Conservation (phyloP, 2,888 invertebrate genomes). For the Agonopterix subpropinquella region DNA sequence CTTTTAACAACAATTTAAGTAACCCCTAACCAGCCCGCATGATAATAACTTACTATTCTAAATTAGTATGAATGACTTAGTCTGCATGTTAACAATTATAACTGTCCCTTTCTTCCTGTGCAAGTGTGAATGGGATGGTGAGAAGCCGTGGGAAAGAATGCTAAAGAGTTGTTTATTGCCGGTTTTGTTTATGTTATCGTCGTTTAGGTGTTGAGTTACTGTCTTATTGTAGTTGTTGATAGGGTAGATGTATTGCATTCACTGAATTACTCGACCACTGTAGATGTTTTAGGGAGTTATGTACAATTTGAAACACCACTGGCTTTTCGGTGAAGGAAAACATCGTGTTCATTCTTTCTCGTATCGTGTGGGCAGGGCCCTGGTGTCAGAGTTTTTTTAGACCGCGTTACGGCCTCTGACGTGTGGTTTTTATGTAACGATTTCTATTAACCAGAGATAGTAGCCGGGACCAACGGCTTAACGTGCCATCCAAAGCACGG, state of each 20-base stretch:
- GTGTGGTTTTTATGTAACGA: too few relatives aligned
- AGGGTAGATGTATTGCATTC: too few relatives aligned
- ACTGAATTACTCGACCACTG: neutral
- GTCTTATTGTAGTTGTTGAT: too few relatives aligned
- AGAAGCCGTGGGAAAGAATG: conserved; percentile 8
- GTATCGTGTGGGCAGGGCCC: too few relatives aligned
- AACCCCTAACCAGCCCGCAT: conserved; percentile 5
- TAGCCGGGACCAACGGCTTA: too few relatives aligned
- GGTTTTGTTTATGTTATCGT: conserved; percentile 5
- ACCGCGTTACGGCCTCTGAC: too few relatives aligned
- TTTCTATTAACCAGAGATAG: too few relatives aligned
- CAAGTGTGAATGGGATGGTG: neutral
- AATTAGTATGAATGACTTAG: conserved; percentile 5
- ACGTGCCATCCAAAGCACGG: too few relatives aligned
- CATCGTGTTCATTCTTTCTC: too few relatives aligned
- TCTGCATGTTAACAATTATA: conserved; percentile 4
- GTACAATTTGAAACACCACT: neutral
- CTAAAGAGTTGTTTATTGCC: neutral
- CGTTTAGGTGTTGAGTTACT: neutral
- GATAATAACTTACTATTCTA: conserved; percentile 5
- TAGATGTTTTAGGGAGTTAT: neutral
- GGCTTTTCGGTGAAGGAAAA: neutral
- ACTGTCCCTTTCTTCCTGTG: neutral
- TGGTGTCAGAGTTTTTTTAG: too few relatives aligned
- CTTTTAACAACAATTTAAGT: too few relatives aligned